Conservation (phyloP, 2,113 vertebrate species). For the Uria aalge region DNA sequence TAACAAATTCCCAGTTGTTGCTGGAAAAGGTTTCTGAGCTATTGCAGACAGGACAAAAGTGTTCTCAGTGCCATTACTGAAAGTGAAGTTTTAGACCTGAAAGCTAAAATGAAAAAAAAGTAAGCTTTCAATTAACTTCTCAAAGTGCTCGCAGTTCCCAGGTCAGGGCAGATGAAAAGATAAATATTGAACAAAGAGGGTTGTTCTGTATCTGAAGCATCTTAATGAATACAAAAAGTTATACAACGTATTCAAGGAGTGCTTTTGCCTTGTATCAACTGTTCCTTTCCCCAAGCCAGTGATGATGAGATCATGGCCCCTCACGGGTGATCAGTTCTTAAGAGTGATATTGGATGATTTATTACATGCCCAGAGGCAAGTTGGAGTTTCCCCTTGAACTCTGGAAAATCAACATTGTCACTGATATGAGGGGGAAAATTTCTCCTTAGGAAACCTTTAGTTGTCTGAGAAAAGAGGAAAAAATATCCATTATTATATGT, state of each 20-base stretch:
- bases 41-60: not conserved
- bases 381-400: not conserved
- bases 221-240: conserved; percentile 45
- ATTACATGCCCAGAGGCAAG: not conserved
- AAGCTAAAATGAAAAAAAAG: conserved; percentile 46
- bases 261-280: not conserved
- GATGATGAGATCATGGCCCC: not conserved
- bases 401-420: not conserved
- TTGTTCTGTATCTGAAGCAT: conserved; percentile 36
- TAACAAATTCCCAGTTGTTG: not conserved
- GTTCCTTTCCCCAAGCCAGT: not conserved
- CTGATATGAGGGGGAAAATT: not conserved
- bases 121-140: conserved; percentile 52
- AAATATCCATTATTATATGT: not conserved
- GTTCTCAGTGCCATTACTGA: not conserved
- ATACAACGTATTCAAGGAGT: not conserved
- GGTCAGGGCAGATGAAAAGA: conserved; percentile 57
- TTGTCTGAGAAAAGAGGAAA: not conserved
- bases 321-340: not conserved
- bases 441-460: not conserved
- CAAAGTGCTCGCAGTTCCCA: conserved; percentile 24
- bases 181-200: conserved; percentile 42
- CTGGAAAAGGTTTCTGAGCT: conserved; percentile 17
- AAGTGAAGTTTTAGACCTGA: not conserved
- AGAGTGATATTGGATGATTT: not conserved